A percentile compares a stretch with the other conserved stretches of the same genome.
Conservation (phyloP, 2,888 invertebrate genomes). For the Allophyes oxyacanthae region DNA sequence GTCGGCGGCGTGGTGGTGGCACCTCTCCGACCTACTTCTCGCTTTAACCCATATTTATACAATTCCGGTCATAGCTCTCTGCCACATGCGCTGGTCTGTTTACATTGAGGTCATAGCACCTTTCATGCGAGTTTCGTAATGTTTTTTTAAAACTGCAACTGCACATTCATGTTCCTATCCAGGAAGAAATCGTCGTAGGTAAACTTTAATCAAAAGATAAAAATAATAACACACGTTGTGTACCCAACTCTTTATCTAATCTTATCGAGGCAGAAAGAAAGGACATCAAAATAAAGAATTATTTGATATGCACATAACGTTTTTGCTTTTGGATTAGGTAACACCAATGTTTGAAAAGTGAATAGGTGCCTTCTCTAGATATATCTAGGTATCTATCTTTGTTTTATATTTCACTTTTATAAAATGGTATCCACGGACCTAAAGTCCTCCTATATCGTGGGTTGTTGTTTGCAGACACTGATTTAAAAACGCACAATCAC, state of each 20-base stretch:
- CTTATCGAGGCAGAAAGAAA: conserved; percentile 50
- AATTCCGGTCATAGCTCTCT: conserved; percentile 49
- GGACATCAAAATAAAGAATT: conserved; percentile 23
- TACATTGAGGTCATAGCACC: conserved; percentile 30
- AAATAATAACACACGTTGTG: conserved; percentile 18
- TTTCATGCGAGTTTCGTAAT: conserved; percentile 6
- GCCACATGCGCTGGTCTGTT: conserved; percentile 31
- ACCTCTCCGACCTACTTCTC: conserved; percentile 69
- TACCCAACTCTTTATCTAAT: conserved; percentile 37
- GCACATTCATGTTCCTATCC: conserved; percentile 6
- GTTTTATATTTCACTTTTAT: no score
- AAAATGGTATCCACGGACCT: no score
- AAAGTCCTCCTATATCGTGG: no score
- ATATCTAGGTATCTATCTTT: no score
- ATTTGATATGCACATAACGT: conserved; percentile 4
- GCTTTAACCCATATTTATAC: conserved; percentile 61
- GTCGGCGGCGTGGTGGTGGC: conserved; percentile 51
- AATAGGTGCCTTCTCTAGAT: no score
- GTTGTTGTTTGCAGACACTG: no score
- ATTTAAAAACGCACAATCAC: no score
- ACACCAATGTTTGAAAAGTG: no score
- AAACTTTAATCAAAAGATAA: conserved; percentile 37
- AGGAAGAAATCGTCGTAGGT: conserved; percentile 3
- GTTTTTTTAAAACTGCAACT: conserved; percentile 22
- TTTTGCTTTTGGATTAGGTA: neutral